A percentile compares a stretch with the other conserved stretches of the same genome.
These are phyloP conservation scores for Chondrilla cf. caribensis DNA, from an alignment of 37 sponge, comb jelly and placozoan genomes.

Conservation along the genomic window DNA sequence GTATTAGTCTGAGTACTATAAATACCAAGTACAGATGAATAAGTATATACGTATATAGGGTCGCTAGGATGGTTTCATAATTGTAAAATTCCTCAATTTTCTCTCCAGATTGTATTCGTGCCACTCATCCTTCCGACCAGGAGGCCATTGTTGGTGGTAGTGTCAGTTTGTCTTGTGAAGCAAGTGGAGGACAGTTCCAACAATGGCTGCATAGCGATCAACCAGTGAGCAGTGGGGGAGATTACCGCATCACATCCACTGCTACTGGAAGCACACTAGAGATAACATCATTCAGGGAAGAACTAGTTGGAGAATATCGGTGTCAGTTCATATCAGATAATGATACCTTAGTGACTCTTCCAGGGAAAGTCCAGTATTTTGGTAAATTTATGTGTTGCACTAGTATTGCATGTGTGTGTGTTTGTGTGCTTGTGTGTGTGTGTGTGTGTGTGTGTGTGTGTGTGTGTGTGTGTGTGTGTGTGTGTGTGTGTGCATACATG, in stretches of 20 bases:
- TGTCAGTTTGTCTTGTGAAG: background rate
- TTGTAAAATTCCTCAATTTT: too few relatives aligned
- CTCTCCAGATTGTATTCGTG: too few relatives aligned
- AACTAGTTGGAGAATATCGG: background rate
- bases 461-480: too few relatives aligned
- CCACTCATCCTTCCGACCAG: background rate
- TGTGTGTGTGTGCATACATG: too few relatives aligned
- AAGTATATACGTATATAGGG: too few relatives aligned
- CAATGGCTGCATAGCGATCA: background rate
- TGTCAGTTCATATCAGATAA: background rate
- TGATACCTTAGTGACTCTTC: background rate
- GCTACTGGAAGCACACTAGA: background rate
- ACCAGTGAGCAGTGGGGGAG: background rate
- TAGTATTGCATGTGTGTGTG: too few relatives aligned
- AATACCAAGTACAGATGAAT: too few relatives aligned
- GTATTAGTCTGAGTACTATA: too few relatives aligned
- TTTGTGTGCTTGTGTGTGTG: too few relatives aligned
- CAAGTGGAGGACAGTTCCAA: background rate
- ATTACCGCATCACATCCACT: background rate
- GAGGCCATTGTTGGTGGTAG: background rate
- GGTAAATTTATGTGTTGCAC: too few relatives aligned
- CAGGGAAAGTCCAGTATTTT: background rate
- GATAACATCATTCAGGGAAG: background rate
- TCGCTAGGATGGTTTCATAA: too few relatives aligned
- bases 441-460: too few relatives aligned